These are phyloP conservation scores for Phanerotoma sp. DNA, from an alignment of 2,888 invertebrate genomes.

Conservation along the genomic window DNA sequence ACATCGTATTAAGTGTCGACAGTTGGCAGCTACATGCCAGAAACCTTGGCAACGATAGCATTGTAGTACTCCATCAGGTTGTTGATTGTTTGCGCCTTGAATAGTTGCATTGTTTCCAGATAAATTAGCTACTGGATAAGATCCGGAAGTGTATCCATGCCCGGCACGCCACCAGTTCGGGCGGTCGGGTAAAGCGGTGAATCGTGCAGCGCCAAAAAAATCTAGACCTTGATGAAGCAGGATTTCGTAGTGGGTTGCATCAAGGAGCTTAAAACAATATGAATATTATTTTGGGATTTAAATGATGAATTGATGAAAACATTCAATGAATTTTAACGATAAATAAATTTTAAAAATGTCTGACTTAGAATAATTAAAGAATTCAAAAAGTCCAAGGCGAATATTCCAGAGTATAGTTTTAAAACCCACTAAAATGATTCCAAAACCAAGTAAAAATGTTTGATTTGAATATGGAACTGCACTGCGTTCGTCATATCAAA, in stretches of 20 bases:
- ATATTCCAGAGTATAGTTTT: no score
- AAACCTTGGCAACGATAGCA: conserved; percentile 62
- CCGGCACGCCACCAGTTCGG: conserved; percentile 47
- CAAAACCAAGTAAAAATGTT: no score
- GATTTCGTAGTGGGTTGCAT: conserved; percentile 56
- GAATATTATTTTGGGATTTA: no score
- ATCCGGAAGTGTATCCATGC: conserved; percentile 28
- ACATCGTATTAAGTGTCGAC: conserved; percentile 58
- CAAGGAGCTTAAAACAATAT: conserved; percentile 53
- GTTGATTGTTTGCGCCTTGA: conserved; percentile 34
- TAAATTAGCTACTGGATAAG: conserved; percentile 18
- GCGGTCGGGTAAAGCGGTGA: conserved; percentile 55
- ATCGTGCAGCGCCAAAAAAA: conserved; percentile 59
- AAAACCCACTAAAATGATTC: no score
- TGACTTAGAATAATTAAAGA: no score
- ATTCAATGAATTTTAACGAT: no score
- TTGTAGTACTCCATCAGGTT: conserved; percentile 58
- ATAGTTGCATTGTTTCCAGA: conserved; percentile 13
- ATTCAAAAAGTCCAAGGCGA: no score
- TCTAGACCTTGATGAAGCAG: conserved; percentile 59
- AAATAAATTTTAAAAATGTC: no score
- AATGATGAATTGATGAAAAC: no score
- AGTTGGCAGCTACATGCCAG: conserved; percentile 61
- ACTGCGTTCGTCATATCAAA: no score
- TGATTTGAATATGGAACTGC: no score